Percentiles rank a stretch among this genome's conserved stretches.
Evolutionary conservation across 2,888 invertebrate species (phyloP).

Genomic region (Mellilla xanthometata): DNA sequence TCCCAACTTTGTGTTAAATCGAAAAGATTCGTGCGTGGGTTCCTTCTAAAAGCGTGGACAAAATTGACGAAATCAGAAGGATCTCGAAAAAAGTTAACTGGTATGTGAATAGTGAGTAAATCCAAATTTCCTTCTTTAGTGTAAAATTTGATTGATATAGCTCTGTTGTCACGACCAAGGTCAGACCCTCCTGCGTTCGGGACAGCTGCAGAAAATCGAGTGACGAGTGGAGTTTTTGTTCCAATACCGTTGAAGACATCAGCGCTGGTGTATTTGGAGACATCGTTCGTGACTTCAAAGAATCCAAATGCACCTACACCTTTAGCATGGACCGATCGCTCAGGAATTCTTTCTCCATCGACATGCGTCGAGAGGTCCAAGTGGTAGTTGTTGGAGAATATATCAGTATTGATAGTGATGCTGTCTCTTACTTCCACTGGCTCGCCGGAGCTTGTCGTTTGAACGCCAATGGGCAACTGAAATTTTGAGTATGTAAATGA

Average conservation of each 20-base stretch:
- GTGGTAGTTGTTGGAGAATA: constrained; percentile 60
- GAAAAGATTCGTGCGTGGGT: constrained; percentile 73
- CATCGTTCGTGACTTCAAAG: constrained; percentile 91
- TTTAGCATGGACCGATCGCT: constrained; percentile 95
- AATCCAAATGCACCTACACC: constrained; percentile 93
- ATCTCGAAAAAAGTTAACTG: constrained; percentile 81
- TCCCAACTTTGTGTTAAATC: constrained; percentile 72
- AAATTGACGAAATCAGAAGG: constrained; percentile 75
- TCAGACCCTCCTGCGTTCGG: constrained; percentile 86
- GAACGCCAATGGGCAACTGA: constrained; percentile 43
- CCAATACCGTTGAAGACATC: constrained; percentile 82
- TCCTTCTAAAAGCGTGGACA: constrained; percentile 79
- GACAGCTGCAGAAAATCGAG: constrained; percentile 82
- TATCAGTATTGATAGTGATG: constrained; percentile 39
- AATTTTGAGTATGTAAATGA: too few species aligned
- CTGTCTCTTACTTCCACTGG: constrained; percentile 87
- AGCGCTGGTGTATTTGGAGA: constrained; percentile 84
- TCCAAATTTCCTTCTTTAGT: constrained; percentile 51
- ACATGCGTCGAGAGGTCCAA: constrained; percentile 89
- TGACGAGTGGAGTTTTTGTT: constrained; percentile 80
- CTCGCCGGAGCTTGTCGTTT: constrained; percentile 88
- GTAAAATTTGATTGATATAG: constrained; percentile 61
- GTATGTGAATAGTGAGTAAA: constrained; percentile 71
- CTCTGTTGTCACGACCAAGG: constrained; percentile 50
- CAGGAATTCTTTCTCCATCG: constrained; percentile 91